These are phyloP conservation scores for Mixornis gularis DNA, from an alignment of 2,113 vertebrate genomes.

Conservation along the genomic window DNA sequence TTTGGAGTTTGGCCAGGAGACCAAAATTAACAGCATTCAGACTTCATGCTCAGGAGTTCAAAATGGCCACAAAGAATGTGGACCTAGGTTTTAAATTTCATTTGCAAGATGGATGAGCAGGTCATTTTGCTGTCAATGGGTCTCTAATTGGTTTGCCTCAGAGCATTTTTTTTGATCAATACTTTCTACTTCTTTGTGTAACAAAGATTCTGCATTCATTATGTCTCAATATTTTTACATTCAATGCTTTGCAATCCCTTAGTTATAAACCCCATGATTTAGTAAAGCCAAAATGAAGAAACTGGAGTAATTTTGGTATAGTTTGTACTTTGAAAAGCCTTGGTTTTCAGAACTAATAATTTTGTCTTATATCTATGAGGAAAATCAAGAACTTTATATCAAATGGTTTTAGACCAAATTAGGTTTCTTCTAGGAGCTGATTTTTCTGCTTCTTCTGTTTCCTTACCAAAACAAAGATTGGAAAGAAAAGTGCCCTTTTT, in stretches of 20 bases:
- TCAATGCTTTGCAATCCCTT: neutral
- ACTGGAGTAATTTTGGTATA: neutral
- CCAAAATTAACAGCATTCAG: slow-evolving; percentile 14
- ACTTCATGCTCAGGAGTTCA: neutral
- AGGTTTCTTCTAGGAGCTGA: neutral
- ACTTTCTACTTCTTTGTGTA: neutral
- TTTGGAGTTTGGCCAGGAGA: slow-evolving; percentile 5
- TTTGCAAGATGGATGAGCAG: slow-evolving; percentile 14
- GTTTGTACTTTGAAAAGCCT: neutral
- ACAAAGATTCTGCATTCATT: neutral
- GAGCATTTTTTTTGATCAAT: slow-evolving; percentile 13
- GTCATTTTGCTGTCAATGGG: neutral
- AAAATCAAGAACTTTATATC: neutral
- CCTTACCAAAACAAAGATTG: neutral
- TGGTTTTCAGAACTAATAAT: neutral
- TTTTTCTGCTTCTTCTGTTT: neutral
- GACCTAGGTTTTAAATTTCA: neutral
- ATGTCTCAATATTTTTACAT: neutral
- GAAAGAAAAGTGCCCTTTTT: neutral
- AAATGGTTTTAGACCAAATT: neutral
- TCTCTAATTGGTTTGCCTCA: neutral
- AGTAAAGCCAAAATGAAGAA: neutral
- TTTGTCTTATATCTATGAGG: neutral
- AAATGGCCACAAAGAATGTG: neutral
- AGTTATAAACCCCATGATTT: neutral